Percentiles rank a stretch among this genome's conserved stretches.
Evolutionary conservation across 2,888 invertebrate species (phyloP).

Genomic region (Drosophila rubida): DNA sequence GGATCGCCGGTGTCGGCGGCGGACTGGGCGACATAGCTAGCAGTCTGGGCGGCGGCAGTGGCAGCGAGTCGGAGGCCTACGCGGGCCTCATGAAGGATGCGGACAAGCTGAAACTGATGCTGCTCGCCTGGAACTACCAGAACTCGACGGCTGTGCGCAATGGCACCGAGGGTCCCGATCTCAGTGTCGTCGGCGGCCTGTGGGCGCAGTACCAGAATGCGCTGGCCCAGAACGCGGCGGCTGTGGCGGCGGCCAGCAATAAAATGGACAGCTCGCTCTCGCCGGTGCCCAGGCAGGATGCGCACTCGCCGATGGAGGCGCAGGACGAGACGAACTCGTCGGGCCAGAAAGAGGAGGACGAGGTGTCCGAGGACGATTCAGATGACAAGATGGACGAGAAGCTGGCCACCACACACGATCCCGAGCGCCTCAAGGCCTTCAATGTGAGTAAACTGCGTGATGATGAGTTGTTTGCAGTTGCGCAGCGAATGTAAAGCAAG

Average conservation of each 20-base stretch:
- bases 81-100: slow-evolving; percentile 89
- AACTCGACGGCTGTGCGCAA: slow-evolving; percentile 90
- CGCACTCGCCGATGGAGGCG: slow-evolving; percentile 86
- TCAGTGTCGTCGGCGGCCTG: slow-evolving; percentile 89
- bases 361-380: slow-evolving; percentile 93
- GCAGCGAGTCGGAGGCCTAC: slow-evolving; percentile 82
- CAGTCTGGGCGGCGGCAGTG: slow-evolving; percentile 52
- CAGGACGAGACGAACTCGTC: slow-evolving; percentile 96
- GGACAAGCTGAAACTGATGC: slow-evolving; percentile 94
- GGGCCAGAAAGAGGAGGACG: slow-evolving; percentile 94
- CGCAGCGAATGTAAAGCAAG: slow-evolving; percentile 70
- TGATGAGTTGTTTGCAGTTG: slow-evolving; percentile 18
- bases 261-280: slow-evolving; percentile 85
- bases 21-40: slow-evolving; percentile 63
- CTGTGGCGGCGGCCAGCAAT: slow-evolving; percentile 84
- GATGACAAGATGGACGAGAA: slow-evolving; percentile 96
- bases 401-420: slow-evolving; percentile 89
- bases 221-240: slow-evolving; percentile 88
- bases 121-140: slow-evolving; percentile 95
- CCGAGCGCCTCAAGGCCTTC: slow-evolving; percentile 97
- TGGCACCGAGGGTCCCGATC: slow-evolving; percentile 85
- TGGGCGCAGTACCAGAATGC: slow-evolving; percentile 95
- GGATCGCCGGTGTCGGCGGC: slow-evolving; percentile 34
- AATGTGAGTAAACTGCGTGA: slow-evolving; percentile 89
- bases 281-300: slow-evolving; percentile 86